Evolutionary conservation across 2,113 vertebrate genomes (phyloP).

Genomic region (Sinocyclocheilus maitianheensis): DNA sequence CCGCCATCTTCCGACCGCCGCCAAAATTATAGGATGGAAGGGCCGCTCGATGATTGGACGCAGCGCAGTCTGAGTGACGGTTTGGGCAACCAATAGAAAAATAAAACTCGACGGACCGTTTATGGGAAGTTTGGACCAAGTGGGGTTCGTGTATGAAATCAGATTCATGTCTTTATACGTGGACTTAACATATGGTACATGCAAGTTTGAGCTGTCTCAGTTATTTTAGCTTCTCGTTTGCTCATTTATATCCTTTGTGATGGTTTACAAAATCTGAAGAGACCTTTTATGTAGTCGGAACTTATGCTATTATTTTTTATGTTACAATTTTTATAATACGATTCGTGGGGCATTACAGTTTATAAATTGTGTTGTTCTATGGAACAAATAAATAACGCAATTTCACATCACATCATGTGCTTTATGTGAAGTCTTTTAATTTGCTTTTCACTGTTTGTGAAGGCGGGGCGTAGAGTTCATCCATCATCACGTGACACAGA

Average conservation of each 20-base stretch:
- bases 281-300: neutral
- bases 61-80: conserved; percentile 18
- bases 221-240: neutral
- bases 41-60: conserved; percentile 49
- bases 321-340: neutral
- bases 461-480: neutral
- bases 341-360: neutral
- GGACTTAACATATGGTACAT: neutral
- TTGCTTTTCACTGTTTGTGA: neutral
- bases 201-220: neutral
- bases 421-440: neutral
- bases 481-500: neutral
- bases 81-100: conserved; percentile 41
- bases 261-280: neutral
- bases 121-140: no score
- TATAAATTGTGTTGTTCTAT: neutral
- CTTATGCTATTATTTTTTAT: neutral
- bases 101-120: neutral
- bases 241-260: neutral
- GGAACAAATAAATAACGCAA: neutral
- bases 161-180: neutral
- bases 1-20: conserved; percentile 63
- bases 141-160: no score
- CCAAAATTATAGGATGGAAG: conserved; percentile 55
- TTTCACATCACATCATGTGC: no score